Base-by-base conservation (phyloP, 2,113 vertebrate genomes). In the Aspidoscelis tigris region DNA sequence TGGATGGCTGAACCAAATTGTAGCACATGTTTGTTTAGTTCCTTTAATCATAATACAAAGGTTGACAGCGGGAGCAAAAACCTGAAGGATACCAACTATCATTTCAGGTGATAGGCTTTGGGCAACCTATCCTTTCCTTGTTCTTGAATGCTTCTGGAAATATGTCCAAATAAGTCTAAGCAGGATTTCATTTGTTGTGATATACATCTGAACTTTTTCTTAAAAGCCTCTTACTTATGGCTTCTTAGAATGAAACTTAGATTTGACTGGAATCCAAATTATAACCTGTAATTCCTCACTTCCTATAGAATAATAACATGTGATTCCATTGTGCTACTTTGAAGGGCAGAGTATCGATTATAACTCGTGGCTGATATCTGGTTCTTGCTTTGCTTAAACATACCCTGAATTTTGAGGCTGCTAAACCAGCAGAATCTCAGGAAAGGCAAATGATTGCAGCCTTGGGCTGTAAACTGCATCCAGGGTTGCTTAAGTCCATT, bases 381-480 rank as follows among this genome's bases (percentile, higher is more conserved):
- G 10, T 68, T 47, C 43, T 44, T 20, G 3, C 39, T 43, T 66
- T 70, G 4, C 43, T 44, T n/a, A 66, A 83, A 41, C 47, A 68
- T 70, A 70, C 68, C 5, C 50, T 69, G 65, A 70, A 53, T 7
- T 18, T 70, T 4, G 74, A 70, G 70, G 55, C 68, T 70, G 65
- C 65, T 77, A 22, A 18, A 68, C 3, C 66, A 70, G 82, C 43
- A 76, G 39, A 55, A 70, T 21, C 53, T 61, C 41, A 61, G 18
- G 41, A 84, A 84, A 84, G 53, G 47, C 55, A 77, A 84, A 84
- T 24, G 68, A 72, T n/a, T 84, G 24, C 4, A 78, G 39, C 68
- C 39, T 78, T 58, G 78, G 50, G 68, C 76, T 61, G 44, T 16
- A 78, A 70, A 39, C 20, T 61, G 66, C 41, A 64, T 2, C 20